Percentiles rank a stretch among this genome's conserved stretches.
Evolutionary conservation across 2,113 vertebrate species (phyloP).

Genomic region (Leptobrachium ailaonicum): DNA sequence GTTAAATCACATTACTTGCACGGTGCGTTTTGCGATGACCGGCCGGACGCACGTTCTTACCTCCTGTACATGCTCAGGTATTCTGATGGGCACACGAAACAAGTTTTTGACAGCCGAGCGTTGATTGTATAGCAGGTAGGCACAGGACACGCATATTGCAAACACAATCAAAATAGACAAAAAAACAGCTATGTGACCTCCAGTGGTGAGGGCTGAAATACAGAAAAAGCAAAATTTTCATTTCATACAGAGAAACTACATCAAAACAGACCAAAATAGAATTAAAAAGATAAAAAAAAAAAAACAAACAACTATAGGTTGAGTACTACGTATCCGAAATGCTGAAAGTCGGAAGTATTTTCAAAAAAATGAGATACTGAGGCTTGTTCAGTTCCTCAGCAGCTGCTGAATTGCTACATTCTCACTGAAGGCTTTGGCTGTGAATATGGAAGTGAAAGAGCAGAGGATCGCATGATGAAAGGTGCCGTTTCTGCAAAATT

Average conservation of each 20-base stretch:
- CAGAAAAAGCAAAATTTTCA: background rate
- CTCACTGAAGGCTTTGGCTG: too few species aligned
- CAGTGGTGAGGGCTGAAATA: conserved; percentile 1
- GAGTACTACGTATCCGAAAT: too few species aligned
- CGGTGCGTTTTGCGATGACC: too few species aligned
- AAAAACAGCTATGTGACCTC: background rate
- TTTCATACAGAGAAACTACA: background rate
- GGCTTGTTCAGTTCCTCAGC: too few species aligned
- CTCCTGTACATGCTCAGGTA: conserved; percentile 19
- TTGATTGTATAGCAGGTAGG: background rate
- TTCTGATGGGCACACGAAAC: background rate
- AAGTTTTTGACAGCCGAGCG: background rate
- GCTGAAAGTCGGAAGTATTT: too few species aligned
- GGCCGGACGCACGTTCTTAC: background rate
- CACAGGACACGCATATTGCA: too few species aligned
- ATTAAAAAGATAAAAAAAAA: background rate
- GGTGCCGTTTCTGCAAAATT: too few species aligned
- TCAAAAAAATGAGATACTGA: too few species aligned
- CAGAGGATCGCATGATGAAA: too few species aligned
- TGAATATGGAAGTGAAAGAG: too few species aligned
- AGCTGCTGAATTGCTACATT: too few species aligned
- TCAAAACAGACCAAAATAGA: background rate
- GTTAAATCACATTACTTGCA: too few species aligned
- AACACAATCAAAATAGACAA: background rate
- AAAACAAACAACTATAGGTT: background rate